phyloP scores from a whole-genome alignment of 2,113 vertebrate species.

The Eublepharis macularius region DNA sequence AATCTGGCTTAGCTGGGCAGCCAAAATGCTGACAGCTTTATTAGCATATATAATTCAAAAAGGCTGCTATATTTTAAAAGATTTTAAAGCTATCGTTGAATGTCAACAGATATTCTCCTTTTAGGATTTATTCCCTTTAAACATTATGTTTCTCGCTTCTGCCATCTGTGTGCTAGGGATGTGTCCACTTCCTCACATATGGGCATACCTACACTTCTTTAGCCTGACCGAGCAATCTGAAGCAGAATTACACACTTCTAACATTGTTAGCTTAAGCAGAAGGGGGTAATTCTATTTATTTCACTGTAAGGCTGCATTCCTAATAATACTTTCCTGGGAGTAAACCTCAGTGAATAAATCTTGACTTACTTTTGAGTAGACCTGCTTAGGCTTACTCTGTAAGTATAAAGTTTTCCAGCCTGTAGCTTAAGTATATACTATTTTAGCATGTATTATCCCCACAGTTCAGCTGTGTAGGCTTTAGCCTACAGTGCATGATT shows the following conservation, averaged over 20 bases:
- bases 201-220: background rate
- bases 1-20: constrained; percentile 54
- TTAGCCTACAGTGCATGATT: background rate
- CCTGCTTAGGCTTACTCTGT: no score
- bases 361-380: no score
- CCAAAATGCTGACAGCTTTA: constrained; percentile 77
- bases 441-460: background rate
- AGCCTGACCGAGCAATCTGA: no score
- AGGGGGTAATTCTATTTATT: no score
- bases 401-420: background rate
- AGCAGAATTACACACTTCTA: no score
- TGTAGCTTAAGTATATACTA: background rate
- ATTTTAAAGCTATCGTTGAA: constrained; percentile 72
- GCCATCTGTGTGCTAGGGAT: background rate
- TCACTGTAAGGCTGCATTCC: no score
- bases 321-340: no score
- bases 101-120: constrained; percentile 64
- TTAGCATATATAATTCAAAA: constrained; percentile 73
- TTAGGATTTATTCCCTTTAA: constrained; percentile 56
- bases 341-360: no score
- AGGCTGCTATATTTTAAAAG: constrained; percentile 67
- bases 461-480: background rate
- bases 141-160: constrained; percentile 15
- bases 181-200: background rate
- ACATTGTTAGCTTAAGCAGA: no score